Evolutionary conservation across 2,797 vertebrate species (phyloP).

Genomic region (Myotis planiceps): DNA sequence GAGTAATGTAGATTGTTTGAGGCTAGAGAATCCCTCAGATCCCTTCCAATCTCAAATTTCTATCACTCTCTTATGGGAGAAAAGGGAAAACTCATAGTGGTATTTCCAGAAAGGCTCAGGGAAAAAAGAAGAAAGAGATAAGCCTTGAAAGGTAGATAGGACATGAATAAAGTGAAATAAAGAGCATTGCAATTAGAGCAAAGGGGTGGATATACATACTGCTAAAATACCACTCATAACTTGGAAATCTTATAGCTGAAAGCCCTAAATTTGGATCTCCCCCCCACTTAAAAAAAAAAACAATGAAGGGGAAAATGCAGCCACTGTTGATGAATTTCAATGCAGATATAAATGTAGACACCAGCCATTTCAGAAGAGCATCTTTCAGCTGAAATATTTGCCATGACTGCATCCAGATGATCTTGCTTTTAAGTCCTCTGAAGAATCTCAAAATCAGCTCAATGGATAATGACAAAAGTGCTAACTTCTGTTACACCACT

Average conservation of each 20-base stretch:
- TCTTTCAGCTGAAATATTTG: background rate
- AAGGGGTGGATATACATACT: background rate
- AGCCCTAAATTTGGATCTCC: background rate
- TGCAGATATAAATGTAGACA: background rate
- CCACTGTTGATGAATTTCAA: background rate
- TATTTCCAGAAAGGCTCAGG: background rate
- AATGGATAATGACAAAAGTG: constrained; percentile 65
- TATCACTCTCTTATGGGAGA: background rate
- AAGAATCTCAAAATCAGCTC: constrained; percentile 40
- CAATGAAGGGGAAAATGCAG: background rate
- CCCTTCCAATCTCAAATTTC: background rate
- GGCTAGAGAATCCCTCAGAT: background rate
- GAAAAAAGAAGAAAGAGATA: background rate
- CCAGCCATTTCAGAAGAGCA: background rate
- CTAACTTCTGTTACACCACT: constrained; percentile 49
- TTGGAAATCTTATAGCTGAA: background rate
- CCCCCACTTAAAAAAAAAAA: background rate
- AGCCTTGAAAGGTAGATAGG: background rate
- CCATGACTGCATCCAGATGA: background rate
- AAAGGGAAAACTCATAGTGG: background rate
- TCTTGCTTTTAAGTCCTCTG: constrained; percentile 36
- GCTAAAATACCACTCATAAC: background rate
- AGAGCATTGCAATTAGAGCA: background rate
- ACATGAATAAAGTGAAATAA: background rate
- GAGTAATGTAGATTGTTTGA: background rate